These are phyloP conservation scores for Coleophora flavipennella DNA, from an alignment of 2,888 invertebrate species.

Conservation along the genomic window DNA sequence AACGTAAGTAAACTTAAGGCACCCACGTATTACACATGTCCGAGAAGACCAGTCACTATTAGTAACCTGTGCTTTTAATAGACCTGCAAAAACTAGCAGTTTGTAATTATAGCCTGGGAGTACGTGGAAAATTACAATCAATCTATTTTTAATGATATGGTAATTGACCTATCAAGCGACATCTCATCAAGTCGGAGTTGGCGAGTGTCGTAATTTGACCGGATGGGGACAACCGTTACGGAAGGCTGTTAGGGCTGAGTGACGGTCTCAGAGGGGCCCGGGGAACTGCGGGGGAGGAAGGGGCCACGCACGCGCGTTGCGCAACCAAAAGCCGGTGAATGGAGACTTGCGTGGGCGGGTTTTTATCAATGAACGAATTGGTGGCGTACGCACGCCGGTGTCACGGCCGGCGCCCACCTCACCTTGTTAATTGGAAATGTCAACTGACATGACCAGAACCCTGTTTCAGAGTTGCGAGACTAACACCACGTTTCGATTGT, in stretches of 20 bases:
- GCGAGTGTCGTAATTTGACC: conserved; percentile 7
- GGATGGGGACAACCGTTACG: conserved; percentile 23
- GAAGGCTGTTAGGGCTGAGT: conserved; percentile 35
- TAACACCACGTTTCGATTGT: too few species aligned
- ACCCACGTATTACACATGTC: too few species aligned
- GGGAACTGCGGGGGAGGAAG: conserved; percentile 21
- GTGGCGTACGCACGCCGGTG: conserved; percentile 60
- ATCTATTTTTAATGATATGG: too few species aligned
- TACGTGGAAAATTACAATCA: too few species aligned
- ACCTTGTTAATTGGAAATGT: conserved; percentile 55
- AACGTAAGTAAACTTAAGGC: too few species aligned
- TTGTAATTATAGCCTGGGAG: too few species aligned
- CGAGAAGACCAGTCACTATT: too few species aligned
- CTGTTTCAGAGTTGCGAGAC: too few species aligned
- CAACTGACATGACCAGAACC: conserved; percentile 23
- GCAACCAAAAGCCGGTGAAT: conserved; percentile 66
- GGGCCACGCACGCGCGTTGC: conserved; percentile 50
- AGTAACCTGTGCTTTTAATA: conserved; percentile 2
- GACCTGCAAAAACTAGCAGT: too few species aligned
- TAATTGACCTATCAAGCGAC: too few species aligned
- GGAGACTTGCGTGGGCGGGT: conserved; percentile 52
- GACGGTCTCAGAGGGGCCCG: conserved; percentile 33
- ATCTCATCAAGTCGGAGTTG: too few species aligned
- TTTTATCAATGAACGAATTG: conserved; percentile 70
- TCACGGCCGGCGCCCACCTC: conserved; percentile 48